Evolutionary conservation across 2,113 vertebrate species (phyloP).

Genomic region (Zingel zingel): DNA sequence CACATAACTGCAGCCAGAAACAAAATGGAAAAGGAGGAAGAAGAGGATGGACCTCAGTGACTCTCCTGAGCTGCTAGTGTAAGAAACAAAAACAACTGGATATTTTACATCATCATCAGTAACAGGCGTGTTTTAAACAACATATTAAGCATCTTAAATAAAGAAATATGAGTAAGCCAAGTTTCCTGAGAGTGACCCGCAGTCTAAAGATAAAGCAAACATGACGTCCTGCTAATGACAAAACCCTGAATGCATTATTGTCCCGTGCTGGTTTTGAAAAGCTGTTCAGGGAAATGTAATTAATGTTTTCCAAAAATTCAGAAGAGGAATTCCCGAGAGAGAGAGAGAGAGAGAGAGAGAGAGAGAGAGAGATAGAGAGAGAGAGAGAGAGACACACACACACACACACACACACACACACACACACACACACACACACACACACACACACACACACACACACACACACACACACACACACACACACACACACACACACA

Average conservation of each 20-base stretch:
- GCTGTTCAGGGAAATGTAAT: slow-evolving; percentile 71
- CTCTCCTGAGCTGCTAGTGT: slow-evolving; percentile 1
- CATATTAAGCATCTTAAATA: not conserved
- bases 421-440: no score
- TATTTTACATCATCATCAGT: not conserved
- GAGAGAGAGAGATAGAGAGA: no score
- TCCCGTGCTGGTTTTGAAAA: slow-evolving; percentile 55
- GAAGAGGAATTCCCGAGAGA: slow-evolving; percentile 41
- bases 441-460: no score
- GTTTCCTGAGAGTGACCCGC: slow-evolving; percentile 9
- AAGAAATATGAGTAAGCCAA: slow-evolving; percentile 6
- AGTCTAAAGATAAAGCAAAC: slow-evolving; percentile 31
- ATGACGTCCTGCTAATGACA: slow-evolving; percentile 15
- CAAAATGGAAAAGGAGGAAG: slow-evolving; percentile 36
- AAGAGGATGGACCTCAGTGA: slow-evolving; percentile 25
- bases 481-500: no score
- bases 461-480: no score
- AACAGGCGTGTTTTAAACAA: not conserved
- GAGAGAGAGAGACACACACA: no score
- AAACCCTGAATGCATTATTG: slow-evolving; percentile 45
- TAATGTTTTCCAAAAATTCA: slow-evolving; percentile 78
- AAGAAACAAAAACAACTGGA: not conserved
- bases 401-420: no score
- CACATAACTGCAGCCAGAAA: slow-evolving; percentile 41
- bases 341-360: no score